Base-by-base conservation (phyloP, 2,113 vertebrate species). In the Microcebus jonahi region DNA sequence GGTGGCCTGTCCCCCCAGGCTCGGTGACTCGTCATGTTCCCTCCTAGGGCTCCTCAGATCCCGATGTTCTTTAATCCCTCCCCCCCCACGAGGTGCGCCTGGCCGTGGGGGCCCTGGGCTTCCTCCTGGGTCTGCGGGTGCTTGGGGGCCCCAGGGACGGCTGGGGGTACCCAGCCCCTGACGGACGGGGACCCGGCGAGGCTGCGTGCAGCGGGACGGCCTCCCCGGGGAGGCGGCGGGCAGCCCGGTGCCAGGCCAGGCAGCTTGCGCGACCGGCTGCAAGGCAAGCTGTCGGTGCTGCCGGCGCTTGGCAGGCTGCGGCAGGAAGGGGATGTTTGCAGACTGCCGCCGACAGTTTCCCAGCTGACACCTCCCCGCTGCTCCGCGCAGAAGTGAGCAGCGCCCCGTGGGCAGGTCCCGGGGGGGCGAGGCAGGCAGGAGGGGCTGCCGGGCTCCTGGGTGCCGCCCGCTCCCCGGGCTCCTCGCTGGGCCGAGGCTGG, bases 281-380 rank as follows among this genome's bases (percentile, higher is more conserved):
- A 63, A 97, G 92, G 96, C 96, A 93, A 93, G 97, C 97, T 97
- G 97, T 79, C 23, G 92, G 95, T 76, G 67, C 93, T 84, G 96
- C 65, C 0, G 39, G 90, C 61, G 53, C 94, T 95, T 97, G 97
- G 97, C 97, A 96, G 97, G 97, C 93, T 48, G 87, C 73, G 0
- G 84, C 31, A 31, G 90, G 92, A 57, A 34, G 71, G 59, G 59
- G 95, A n/a, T 98, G 97, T 98, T 97, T 98, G 95, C 98, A 84
- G 95, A 97, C 97, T 89, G 96, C 91, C 10, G n/a, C 63, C 21
- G 89, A 96, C 98, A 97, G 97, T 80, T 97, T 97, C 70, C 73
- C 91, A 23, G 95, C 88, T 20, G 92, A 59, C 68, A 27, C 45
- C 71, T 5, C 80, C 76, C 1, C 45, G 45, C 45, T 63, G 23